Conservation (phyloP, 2,888 invertebrate species). For the Apodemia duryi region DNA sequence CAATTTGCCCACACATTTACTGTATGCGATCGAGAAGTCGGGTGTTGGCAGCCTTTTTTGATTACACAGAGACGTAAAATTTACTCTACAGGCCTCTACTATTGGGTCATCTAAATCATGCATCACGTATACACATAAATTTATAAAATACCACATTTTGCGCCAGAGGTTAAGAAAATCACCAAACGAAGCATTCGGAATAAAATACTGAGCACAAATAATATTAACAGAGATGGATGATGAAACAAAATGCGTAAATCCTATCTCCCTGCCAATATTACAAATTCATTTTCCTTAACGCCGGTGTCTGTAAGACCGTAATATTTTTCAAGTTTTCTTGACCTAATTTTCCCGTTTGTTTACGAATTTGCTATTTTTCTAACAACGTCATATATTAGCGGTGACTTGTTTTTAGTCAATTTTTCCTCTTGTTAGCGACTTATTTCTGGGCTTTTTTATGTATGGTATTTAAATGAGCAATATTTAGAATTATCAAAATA, state of each 20-base stretch:
- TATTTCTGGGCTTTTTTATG: background rate
- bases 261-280: constrained; percentile 7
- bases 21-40: too few species aligned
- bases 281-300: constrained; percentile 5
- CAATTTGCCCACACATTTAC: too few species aligned
- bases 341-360: constrained; percentile 6
- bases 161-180: too few species aligned
- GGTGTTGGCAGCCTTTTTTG: too few species aligned
- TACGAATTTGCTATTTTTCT: constrained; percentile 13
- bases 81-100: too few species aligned
- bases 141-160: too few species aligned
- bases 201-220: background rate
- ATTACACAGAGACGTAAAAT: too few species aligned
- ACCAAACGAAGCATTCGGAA: too few species aligned
- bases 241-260: constrained; percentile 9
- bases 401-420: background rate
- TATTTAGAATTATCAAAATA: too few species aligned
- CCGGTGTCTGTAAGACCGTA: background rate
- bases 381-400: background rate
- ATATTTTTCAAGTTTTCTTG: constrained; percentile 8
- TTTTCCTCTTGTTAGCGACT: background rate
- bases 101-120: too few species aligned
- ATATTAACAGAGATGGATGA: background rate
- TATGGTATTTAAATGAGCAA: too few species aligned
- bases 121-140: too few species aligned